phyloP scores from a whole-genome alignment of 2,888 invertebrate species.

The Tillus elongatus region DNA sequence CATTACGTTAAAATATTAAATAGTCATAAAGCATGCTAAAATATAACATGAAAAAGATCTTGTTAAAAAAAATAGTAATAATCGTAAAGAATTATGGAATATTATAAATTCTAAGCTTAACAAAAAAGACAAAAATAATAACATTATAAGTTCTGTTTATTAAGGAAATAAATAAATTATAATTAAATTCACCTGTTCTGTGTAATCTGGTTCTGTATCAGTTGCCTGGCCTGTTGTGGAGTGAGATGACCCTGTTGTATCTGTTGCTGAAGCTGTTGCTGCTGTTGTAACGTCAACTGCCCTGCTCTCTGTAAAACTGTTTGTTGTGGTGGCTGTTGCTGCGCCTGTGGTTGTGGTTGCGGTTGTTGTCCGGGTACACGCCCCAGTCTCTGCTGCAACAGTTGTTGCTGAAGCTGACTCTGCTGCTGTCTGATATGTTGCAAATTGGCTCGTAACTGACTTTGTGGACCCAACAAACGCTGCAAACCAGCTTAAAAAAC shows the following conservation, averaged over 20 bases:
- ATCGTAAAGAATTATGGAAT: too few species aligned
- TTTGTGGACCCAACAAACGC: conserved; percentile 33
- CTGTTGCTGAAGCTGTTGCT: conserved; percentile 31
- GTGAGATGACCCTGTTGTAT: conserved; percentile 26
- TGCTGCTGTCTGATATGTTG: conserved; percentile 32
- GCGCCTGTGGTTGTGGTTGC: conserved; percentile 8
- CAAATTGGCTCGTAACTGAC: conserved; percentile 25
- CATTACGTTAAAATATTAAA: too few species aligned
- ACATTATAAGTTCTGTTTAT: too few species aligned
- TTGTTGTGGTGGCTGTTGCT: conserved; percentile 23
- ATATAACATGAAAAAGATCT: too few species aligned
- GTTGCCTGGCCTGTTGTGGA: conserved; percentile 25
- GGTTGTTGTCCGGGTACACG: conserved; percentile 37
- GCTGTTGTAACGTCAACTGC: conserved; percentile 23
- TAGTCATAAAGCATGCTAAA: too few species aligned
- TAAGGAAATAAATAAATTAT: too few species aligned
- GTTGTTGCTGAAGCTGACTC: conserved; percentile 33
- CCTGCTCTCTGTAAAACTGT: conserved; percentile 16
- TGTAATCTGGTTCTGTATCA: conserved; percentile 21
- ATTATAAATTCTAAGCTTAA: too few species aligned
- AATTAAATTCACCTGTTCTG: conserved; percentile 16
- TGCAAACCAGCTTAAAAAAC: conserved; percentile 20
- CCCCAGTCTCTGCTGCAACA: conserved; percentile 33
- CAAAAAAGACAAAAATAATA: too few species aligned
- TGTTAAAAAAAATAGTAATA: too few species aligned